Base-by-base conservation (phyloP, 1,140 invertebrate genomes). In the Carposina sasakii region DNA sequence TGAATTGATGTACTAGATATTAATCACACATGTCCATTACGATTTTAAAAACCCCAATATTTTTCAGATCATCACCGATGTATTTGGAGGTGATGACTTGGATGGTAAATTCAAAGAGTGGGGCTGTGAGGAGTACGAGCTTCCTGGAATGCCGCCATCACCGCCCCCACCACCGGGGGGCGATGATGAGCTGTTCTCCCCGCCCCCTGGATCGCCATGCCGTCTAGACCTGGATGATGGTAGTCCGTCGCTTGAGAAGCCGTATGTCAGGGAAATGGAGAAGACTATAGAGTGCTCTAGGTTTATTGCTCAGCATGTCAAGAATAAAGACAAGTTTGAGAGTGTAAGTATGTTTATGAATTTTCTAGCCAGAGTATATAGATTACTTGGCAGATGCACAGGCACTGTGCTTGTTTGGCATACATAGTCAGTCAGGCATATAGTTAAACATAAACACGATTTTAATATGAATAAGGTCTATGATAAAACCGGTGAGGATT, bases 231-330 rank as follows among this genome's bases (percentile, higher is more conserved):
- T 88, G 48, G 88, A 87, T 63, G 92, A 93, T 66, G 87, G 88
- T 47, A 94, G 92, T 85, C 92, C 93, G 19, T 92, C 91, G 52
- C 92, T 93, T 71, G 93, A 93, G 65, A 92, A 91, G 75, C 89
- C 91, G 41, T 89, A 87, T 48, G 87, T 92, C 43, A 88, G 91
- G 66, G 92, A 93, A 76, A 91, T 94, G 89, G 94, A 96, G 81
- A 94, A 94, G 73, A 94, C 94, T 62, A 91, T 96, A 73, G 91
- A 94, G 75, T 94, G 94, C 57, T 93, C 95, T 34, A 91, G 93
- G 75, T 97, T 97, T 83, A 96, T 97, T 85, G 95, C 95, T 74
- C 95, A 97, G 84, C 95, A 96, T 78, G 94, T 96, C 71, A 94
- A 91, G 84, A 97, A 97, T 85, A 95, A 96, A 81, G 95, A 97